These are phyloP conservation scores for Nebria salina DNA, from an alignment of 2,888 invertebrate species.

Conservation along the genomic window DNA sequence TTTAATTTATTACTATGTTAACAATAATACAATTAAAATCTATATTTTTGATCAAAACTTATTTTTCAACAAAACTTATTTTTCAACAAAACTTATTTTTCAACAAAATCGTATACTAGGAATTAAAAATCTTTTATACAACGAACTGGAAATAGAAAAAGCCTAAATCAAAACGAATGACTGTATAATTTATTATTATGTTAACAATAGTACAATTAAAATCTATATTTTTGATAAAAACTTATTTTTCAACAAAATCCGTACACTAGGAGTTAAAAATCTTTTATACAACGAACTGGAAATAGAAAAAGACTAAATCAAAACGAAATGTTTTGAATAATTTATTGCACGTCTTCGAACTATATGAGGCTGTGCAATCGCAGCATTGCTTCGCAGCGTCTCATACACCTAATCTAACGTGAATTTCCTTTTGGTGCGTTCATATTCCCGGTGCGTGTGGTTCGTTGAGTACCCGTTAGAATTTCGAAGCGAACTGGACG, in stretches of 20 bases:
- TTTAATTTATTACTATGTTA: neutral
- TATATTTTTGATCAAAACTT: too few species aligned
- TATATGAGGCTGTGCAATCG: neutral
- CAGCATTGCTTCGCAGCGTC: neutral
- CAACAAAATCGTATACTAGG: too few species aligned
- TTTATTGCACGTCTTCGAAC: neutral
- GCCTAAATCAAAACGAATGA: neutral
- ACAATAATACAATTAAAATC: neutral
- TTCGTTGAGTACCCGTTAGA: neutral
- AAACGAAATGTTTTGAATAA: neutral
- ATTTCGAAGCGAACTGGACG: neutral
- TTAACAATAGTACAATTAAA: neutral
- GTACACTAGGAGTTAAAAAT: too few species aligned
- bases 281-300: neutral
- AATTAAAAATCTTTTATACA: too few species aligned
- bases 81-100: too few species aligned
- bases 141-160: neutral
- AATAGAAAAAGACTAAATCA: neutral
- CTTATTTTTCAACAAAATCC: too few species aligned
- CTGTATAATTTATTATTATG: neutral
- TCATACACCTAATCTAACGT: neutral
- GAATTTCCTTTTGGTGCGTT: neutral
- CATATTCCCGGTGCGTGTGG: constrained; percentile 14
- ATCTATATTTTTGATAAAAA: too few species aligned
- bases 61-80: too few species aligned